Percentiles rank a stretch among this genome's conserved stretches.
phyloP scores from a whole-genome alignment of 2,113 vertebrate species.

The Bagarius yarrelli region DNA sequence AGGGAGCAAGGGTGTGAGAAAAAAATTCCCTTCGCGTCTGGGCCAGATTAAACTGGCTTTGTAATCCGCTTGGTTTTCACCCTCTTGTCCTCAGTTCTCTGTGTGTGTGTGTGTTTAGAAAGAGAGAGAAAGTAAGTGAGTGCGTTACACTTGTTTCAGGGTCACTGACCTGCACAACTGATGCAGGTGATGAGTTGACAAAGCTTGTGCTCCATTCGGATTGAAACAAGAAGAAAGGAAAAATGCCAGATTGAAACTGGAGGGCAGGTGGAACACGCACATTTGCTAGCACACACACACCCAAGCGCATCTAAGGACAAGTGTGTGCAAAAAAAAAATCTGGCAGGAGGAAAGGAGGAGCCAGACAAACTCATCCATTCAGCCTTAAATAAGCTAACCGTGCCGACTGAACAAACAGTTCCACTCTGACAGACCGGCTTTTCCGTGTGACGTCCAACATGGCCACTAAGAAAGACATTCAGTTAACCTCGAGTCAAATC shows the following conservation, averaged over 20 bases:
- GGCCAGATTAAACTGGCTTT: slow-evolving; percentile 52
- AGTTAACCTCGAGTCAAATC: background rate
- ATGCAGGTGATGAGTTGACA: slow-evolving; percentile 32
- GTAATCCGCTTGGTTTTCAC: slow-evolving; percentile 56
- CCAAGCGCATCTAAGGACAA: background rate
- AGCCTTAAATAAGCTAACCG: slow-evolving; percentile 23
- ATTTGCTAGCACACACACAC: background rate
- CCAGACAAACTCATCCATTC: slow-evolving; percentile 19
- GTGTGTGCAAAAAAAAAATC: background rate
- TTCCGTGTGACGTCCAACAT: background rate
- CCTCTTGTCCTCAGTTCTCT: slow-evolving; percentile 40
- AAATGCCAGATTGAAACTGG: background rate
- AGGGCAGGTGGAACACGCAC: slow-evolving; percentile 1
- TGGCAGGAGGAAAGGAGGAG: slow-evolving; percentile 9
- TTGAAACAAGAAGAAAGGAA: slow-evolving; percentile 3
- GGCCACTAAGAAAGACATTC: background rate
- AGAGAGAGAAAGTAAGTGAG: slow-evolving; percentile 13
- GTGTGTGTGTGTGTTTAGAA: background rate
- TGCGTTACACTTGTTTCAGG: slow-evolving; percentile 16
- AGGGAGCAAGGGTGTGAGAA: background rate
- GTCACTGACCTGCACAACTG: slow-evolving; percentile 18
- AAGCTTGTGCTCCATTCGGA: background rate
- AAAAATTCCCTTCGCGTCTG: slow-evolving; percentile 45
- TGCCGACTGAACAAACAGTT: background rate
- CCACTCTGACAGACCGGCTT: slow-evolving; percentile 9